Percentiles rank a stretch among this genome's conserved stretches.
Evolutionary conservation across 2,113 vertebrate genomes (phyloP).

Genomic region (Melanerpes formicivorus): DNA sequence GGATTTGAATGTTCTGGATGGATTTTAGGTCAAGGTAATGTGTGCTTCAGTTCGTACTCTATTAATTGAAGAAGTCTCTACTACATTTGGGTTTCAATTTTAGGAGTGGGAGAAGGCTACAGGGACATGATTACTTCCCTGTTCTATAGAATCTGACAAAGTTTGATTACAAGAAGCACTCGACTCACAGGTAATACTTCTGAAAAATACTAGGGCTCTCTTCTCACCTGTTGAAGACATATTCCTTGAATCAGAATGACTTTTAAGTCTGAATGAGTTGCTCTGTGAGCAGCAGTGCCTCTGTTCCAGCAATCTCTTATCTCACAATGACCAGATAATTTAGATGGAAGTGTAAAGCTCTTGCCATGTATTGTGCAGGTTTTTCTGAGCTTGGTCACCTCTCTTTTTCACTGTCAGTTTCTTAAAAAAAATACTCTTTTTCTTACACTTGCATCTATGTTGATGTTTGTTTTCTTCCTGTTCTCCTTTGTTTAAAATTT

Average conservation of each 20-base stretch:
- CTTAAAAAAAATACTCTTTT: neutral
- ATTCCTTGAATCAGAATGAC: neutral
- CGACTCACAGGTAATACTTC: neutral
- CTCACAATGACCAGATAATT: neutral
- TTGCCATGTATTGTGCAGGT: neutral
- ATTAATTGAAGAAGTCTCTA: neutral
- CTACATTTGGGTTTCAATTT: neutral
- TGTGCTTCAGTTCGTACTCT: accelerated
- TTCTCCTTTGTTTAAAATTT: neutral
- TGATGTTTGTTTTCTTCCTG: neutral
- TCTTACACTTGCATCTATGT: neutral
- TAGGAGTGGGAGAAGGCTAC: neutral
- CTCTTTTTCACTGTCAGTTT: neutral
- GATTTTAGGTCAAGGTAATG: neutral
- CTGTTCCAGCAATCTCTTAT: neutral
- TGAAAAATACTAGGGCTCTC: neutral
- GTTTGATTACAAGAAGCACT: neutral
- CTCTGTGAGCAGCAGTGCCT: neutral
- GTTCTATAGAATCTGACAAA: neutral
- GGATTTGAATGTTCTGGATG: neutral
- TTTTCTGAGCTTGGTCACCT: neutral
- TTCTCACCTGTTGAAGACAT: neutral
- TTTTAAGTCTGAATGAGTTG: neutral
- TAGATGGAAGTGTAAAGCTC: neutral
- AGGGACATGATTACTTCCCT: no score